Conservation (phyloP, 2,797 vertebrate species). For the Hapalemur alaotrensis region DNA sequence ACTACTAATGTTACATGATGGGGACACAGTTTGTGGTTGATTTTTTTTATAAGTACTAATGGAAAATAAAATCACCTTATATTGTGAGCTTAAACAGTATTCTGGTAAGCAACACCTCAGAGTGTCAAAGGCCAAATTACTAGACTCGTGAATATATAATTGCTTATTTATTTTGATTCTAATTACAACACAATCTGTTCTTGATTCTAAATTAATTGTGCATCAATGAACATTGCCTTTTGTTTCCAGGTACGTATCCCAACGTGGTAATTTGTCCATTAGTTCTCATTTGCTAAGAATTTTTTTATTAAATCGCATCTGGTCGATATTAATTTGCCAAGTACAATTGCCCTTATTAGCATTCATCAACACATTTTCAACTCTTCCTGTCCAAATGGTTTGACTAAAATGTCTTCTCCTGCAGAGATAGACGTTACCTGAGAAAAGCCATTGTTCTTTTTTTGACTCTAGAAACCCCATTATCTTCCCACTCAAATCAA, state of each 20-base stretch:
- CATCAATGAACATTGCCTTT: background rate
- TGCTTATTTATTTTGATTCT: conserved; percentile 56
- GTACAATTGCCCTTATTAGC: background rate
- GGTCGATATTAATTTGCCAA: conserved; percentile 8
- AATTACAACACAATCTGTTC: conserved; percentile 47
- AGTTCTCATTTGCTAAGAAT: conserved; percentile 53
- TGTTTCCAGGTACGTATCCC: conserved; percentile 16
- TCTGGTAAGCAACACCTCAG: conserved; percentile 26
- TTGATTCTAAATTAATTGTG: conserved; percentile 50
- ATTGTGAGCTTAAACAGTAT: background rate
- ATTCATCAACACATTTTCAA: background rate
- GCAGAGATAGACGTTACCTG: background rate
- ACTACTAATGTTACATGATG: background rate
- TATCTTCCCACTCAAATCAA: conserved; percentile 16
- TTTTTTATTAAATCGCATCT: conserved; percentile 14
- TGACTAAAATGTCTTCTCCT: background rate
- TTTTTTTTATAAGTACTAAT: background rate
- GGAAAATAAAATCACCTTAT: background rate
- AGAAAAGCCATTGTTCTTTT: conserved; percentile 11
- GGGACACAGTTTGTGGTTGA: background rate
- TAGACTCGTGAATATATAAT: conserved; percentile 28
- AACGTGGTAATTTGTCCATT: conserved; percentile 32
- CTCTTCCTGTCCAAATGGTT: background rate
- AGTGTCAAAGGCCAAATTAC: conserved; percentile 47
- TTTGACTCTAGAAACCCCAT: background rate